A percentile compares a stretch with the other conserved stretches of the same genome.
phyloP scores from a whole-genome alignment of 37 sponge, comb jelly and placozoan genomes.

The Ianthella basta region DNA sequence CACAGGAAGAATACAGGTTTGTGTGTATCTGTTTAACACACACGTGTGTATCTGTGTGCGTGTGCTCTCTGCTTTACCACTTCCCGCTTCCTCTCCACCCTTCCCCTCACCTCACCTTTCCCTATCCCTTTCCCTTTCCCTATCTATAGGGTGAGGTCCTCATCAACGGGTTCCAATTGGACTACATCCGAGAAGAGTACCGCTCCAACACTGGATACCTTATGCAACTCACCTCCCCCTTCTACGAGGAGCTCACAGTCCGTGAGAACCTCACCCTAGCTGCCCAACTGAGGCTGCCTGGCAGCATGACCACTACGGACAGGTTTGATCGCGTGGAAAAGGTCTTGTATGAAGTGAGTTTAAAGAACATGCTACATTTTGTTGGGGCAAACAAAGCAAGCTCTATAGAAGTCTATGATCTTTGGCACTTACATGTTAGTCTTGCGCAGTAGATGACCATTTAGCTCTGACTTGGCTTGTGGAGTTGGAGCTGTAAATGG shows the following conservation, averaged over 20 bases:
- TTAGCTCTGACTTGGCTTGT: too few species aligned
- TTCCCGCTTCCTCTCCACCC: constrained; percentile 7
- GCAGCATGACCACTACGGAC: constrained; percentile 33
- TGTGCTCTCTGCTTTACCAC: background rate
- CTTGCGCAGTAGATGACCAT: too few species aligned
- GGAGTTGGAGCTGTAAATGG: too few species aligned
- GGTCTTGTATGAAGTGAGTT: constrained; percentile 67
- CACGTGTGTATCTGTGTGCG: background rate
- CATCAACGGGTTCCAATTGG: background rate
- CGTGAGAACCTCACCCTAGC: constrained; percentile 79
- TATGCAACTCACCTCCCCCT: constrained; percentile 69
- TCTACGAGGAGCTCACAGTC: constrained; percentile 77
- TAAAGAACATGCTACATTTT: too few species aligned
- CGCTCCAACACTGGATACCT: constrained; percentile 52
- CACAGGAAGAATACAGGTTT: background rate
- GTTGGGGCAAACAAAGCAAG: too few species aligned
- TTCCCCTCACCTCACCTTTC: background rate
- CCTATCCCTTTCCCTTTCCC: background rate
- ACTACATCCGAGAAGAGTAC: background rate
- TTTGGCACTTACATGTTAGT: too few species aligned
- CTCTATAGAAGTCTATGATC: too few species aligned
- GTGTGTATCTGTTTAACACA: background rate
- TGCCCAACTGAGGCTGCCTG: constrained; percentile 69
- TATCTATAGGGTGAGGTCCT: background rate
- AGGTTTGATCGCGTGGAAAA: constrained; percentile 79